Percentiles rank a stretch among this genome's conserved stretches.
phyloP scores from a whole-genome alignment of 2,113 vertebrate genomes.

The Tragelaphus strepsiceros region DNA sequence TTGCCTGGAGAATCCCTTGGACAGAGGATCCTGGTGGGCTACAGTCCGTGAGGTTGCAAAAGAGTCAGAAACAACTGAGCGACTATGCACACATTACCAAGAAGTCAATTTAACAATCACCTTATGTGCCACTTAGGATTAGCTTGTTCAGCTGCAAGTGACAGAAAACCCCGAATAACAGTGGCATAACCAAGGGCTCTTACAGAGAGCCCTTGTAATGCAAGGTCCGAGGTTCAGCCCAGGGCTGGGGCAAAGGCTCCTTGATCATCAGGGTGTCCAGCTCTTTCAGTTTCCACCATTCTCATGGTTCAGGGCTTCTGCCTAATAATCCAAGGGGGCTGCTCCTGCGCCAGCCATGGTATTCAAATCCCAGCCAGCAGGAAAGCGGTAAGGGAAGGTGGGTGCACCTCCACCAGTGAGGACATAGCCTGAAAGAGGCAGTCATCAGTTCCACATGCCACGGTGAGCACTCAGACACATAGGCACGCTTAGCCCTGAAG shows the following conservation, averaged over 20 bases:
- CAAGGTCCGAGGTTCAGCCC: neutral
- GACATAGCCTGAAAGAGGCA: neutral
- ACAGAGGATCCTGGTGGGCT: neutral
- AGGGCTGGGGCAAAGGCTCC: neutral
- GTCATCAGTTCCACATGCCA: neutral
- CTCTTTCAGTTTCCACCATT: neutral
- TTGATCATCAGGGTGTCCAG: neutral
- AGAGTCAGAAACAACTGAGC: neutral
- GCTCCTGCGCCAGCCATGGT: neutral
- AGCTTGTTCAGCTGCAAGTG: neutral
- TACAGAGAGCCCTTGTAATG: too few species aligned
- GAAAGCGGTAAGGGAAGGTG: neutral
- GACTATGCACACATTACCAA: neutral
- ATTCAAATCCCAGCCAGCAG: neutral
- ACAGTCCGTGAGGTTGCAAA: neutral
- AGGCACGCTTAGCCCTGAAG: neutral
- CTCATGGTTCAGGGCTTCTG: neutral
- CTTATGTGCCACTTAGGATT: neutral
- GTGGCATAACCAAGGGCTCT: neutral
- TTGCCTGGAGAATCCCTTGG: neutral
- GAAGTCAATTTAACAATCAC: neutral
- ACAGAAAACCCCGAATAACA: neutral
- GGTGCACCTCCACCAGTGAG: neutral
- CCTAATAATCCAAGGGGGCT: neutral
- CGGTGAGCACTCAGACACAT: neutral